Evolutionary conservation across 2,888 invertebrate species (phyloP).

Genomic region (Nomada flava): DNA sequence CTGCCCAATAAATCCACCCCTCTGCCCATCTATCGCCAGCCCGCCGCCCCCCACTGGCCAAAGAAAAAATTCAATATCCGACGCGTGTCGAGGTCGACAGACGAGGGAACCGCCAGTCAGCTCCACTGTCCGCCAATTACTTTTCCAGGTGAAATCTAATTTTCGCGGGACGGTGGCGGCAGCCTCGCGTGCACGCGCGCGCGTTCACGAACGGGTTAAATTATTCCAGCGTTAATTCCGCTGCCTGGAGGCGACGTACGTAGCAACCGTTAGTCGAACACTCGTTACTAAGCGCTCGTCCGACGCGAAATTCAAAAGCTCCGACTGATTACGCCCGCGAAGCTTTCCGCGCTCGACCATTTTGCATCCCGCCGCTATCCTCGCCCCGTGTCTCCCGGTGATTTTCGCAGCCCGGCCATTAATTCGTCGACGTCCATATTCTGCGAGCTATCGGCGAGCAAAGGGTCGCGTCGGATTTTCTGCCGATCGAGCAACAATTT

Average conservation of each 20-base stretch:
- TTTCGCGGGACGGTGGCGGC: constrained; percentile 30
- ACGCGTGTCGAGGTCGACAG: constrained; percentile 5
- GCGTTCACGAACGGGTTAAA: constrained; percentile 56
- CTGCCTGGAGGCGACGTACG: constrained; percentile 45
- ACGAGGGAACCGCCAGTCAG: constrained; percentile 23
- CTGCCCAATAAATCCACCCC: not conserved
- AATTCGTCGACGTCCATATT: constrained; percentile 14
- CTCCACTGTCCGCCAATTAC: constrained; percentile 44
- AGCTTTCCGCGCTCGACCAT: constrained; percentile 47
- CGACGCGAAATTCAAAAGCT: constrained; percentile 50
- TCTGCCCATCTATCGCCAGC: not conserved
- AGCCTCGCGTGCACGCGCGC: not conserved
- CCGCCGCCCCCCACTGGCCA: not conserved
- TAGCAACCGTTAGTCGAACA: constrained; percentile 41
- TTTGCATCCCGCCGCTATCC: not conserved
- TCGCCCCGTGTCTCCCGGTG: not conserved
- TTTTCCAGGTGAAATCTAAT: constrained; percentile 48
- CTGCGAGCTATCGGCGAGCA: not conserved
- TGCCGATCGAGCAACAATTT: constrained; percentile 51
- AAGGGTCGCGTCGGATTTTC: constrained; percentile 18
- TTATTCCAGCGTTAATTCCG: constrained; percentile 48
- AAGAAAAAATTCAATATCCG: constrained; percentile 40
- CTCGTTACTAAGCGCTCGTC: constrained; percentile 47
- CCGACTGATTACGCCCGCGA: constrained; percentile 49
- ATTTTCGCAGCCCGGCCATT: not conserved